These are phyloP conservation scores for Drosophila pseudoananassae DNA, from an alignment of 1,140 invertebrate species.

Conservation along the genomic window DNA sequence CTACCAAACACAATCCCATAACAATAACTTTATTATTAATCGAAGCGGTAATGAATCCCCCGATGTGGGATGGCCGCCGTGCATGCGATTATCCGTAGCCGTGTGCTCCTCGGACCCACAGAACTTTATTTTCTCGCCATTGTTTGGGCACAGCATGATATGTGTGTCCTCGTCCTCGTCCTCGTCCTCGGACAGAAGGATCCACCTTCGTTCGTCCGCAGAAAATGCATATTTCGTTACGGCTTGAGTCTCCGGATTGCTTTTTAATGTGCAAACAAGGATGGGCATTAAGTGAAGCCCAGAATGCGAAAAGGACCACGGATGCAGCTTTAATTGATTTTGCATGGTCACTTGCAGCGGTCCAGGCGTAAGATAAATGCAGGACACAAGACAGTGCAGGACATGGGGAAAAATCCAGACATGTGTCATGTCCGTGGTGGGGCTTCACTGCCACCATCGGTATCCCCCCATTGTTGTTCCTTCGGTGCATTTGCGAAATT, in stretches of 20 bases:
- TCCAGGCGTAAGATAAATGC: constrained; percentile 49
- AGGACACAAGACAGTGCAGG: constrained; percentile 2
- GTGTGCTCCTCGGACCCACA: constrained; percentile 21
- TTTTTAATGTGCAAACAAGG: constrained; percentile 60
- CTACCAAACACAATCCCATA: constrained; percentile 22
- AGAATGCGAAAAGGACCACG: constrained; percentile 5
- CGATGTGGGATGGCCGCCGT: constrained; percentile 2
- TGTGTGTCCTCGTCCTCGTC: not conserved
- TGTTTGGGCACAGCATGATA: constrained; percentile 29
- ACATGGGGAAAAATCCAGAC: constrained; percentile 4
- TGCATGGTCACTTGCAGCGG: constrained; percentile 62
- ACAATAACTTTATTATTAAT: constrained; percentile 44
- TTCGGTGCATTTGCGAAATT: constrained; percentile 60
- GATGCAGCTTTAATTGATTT: constrained; percentile 61
- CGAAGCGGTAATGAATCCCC: constrained; percentile 28
- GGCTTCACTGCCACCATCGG: not conserved
- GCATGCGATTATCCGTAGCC: constrained; percentile 1
- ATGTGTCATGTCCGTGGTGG: constrained; percentile 16
- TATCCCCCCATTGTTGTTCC: constrained; percentile 3
- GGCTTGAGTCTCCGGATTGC: constrained; percentile 42
- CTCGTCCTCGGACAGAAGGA: not conserved
- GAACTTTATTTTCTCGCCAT: constrained; percentile 62
- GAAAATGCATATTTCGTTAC: constrained; percentile 33
- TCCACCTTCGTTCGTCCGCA: constrained; percentile 2
- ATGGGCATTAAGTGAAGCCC: constrained; percentile 49